Conservation (phyloP, 2,888 invertebrate genomes). For the Caenorhabditis angaria region DNA sequence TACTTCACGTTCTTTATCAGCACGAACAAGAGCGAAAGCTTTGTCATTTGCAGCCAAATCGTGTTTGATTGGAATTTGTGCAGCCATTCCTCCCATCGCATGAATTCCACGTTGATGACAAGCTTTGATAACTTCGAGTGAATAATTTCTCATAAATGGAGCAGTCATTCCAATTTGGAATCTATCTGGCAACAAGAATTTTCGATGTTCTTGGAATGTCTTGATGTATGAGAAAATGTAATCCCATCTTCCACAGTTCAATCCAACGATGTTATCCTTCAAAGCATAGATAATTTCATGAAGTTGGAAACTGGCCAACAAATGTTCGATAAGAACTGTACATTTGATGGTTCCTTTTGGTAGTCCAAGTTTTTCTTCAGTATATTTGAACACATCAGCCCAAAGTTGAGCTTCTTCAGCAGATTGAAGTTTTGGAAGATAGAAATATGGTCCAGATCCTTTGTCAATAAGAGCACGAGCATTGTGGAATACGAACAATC, state of each 20-base stretch:
- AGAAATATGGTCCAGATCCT: slow-evolving; percentile 80
- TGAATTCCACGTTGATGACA: slow-evolving; percentile 74
- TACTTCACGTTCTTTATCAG: slow-evolving; percentile 72
- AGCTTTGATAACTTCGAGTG: slow-evolving; percentile 75
- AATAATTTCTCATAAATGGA: slow-evolving; percentile 79
- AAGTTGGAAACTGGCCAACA: slow-evolving; percentile 78
- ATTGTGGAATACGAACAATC: slow-evolving; percentile 79
- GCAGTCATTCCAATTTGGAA: slow-evolving; percentile 78
- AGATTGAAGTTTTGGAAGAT: slow-evolving; percentile 81
- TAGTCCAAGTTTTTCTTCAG: slow-evolving; percentile 75
- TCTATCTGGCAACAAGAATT: slow-evolving; percentile 80
- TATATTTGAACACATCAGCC: slow-evolving; percentile 80
- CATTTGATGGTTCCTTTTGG: slow-evolving; percentile 80
- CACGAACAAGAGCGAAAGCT: slow-evolving; percentile 67
- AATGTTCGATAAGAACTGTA: slow-evolving; percentile 81
- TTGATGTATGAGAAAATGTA: slow-evolving; percentile 73
- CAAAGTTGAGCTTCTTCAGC: slow-evolving; percentile 79
- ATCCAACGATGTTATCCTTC: slow-evolving; percentile 79
- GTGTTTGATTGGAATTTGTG: slow-evolving; percentile 76
- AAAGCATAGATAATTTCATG: slow-evolving; percentile 80
- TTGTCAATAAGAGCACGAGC: slow-evolving; percentile 76
- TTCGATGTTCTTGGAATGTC: slow-evolving; percentile 75
- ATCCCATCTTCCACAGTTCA: slow-evolving; percentile 83
- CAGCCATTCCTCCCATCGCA: slow-evolving; percentile 76
- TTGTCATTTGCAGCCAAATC: slow-evolving; percentile 60